Evolutionary conservation across 2,113 vertebrate species (phyloP), one percentile per base, ranked within the genome.

Genomic region (Chaenocephalus aceratus): DNA sequence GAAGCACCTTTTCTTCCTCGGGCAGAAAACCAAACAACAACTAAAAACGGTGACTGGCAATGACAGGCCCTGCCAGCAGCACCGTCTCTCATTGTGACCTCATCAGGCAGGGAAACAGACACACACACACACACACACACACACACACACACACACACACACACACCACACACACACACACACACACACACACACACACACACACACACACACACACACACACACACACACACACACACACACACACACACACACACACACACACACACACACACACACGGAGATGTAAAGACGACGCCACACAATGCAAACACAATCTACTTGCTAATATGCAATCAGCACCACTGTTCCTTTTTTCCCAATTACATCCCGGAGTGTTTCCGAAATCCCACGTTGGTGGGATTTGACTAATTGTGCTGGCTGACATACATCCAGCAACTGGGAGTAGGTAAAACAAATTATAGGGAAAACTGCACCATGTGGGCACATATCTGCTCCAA

Each of bases 391-490:
- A 68, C 14, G 53, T 83, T 12, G 73, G 26, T 68, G 79, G 83
- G 91, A 93, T 93, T 89, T 91, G 87, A 88, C 90, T 93, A 93
- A 93, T 92, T 92, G 84, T 57, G 41, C 56, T 68, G 84, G 60
- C 86, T 89, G 90, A 89, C 80, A 82, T 49, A 79, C 86, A 89
- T 83, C 86, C 85, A 89, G 75, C 58, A 16, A 78, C 69, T 64
- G 77, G 44, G 80, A 83, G 65, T 15, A 5, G 26, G 51, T 73
- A 83, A 92, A 92, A 87, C 84, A 83, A 80, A 83, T 86, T 72
- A 59, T 45, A 41, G 57, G 53, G 44, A 66, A 88, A 81, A 30
- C 30, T 30, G 30, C 46, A 69, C 49, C 36, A 41, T 23, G 73
- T 3, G 34, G 13, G 30, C 61, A 26, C 60, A 26, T 57, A 53